These are phyloP conservation scores for Bufo gargarizans DNA, from an alignment of 2,113 vertebrate genomes.

Conservation along the genomic window DNA sequence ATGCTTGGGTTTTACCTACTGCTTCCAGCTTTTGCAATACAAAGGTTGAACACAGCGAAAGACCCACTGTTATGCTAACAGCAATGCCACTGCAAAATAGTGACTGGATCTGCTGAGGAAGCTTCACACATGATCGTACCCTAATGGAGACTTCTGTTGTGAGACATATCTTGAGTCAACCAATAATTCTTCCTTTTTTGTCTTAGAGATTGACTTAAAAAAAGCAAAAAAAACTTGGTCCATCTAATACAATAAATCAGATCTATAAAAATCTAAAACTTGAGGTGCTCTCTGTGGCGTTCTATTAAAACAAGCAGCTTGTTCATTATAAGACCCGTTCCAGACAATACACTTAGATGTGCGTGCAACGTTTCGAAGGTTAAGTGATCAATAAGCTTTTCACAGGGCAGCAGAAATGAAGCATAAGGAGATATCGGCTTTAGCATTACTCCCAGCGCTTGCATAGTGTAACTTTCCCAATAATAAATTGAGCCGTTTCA, in stretches of 20 bases:
- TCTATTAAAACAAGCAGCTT: not conserved
- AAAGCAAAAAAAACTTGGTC: not conserved
- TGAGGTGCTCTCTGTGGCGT: not conserved
- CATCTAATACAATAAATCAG: not conserved
- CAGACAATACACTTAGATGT: constrained; percentile 39
- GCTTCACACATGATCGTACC: no score
- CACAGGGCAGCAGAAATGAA: constrained; percentile 42
- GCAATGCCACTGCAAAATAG: no score
- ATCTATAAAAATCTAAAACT: not conserved
- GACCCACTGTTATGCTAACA: no score
- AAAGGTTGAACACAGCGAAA: no score
- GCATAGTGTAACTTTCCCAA: constrained; percentile 26
- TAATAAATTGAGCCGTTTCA: constrained; percentile 48
- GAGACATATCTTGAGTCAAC: not conserved
- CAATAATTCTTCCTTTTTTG: not conserved
- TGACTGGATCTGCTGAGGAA: no score
- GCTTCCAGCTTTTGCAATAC: no score
- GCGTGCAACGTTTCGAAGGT: constrained; percentile 39
- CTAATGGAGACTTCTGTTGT: not conserved
- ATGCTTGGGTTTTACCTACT: no score
- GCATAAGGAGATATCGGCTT: constrained; percentile 29
- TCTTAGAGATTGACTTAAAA: not conserved
- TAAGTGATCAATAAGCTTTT: constrained; percentile 52
- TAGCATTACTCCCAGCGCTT: constrained; percentile 18
- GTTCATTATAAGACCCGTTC: constrained; percentile 47